Conservation (phyloP, 2,797 vertebrate species). For the Spea hammondii region DNA sequence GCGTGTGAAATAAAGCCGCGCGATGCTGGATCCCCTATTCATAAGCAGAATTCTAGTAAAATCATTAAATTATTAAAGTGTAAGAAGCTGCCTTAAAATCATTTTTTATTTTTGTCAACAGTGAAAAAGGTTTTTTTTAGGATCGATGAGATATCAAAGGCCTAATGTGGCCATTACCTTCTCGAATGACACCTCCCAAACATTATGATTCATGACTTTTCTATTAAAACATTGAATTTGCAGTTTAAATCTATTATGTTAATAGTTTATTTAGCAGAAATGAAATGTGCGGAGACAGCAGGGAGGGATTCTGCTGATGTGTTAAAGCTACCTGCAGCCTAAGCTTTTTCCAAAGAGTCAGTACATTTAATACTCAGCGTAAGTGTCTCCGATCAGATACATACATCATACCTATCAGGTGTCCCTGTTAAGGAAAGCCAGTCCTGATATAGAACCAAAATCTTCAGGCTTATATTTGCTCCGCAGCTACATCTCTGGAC, state of each 20-base stretch:
- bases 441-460: too few species aligned
- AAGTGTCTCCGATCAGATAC: not conserved
- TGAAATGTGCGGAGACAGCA: conserved; percentile 37
- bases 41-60: too few species aligned
- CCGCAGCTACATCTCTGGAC: too few species aligned
- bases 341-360: conserved; percentile 19
- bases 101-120: too few species aligned
- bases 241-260: conserved; percentile 35
- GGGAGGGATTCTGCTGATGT: conserved; percentile 19
- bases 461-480: too few species aligned
- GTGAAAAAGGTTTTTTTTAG: too few species aligned
- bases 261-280: conserved; percentile 35
- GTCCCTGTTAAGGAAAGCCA: too few species aligned
- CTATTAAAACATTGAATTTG: conserved; percentile 13
- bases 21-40: too few species aligned
- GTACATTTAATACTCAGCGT: not conserved
- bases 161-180: conserved; percentile 30
- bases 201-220: conserved; percentile 34
- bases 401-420: not conserved
- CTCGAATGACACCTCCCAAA: conserved; percentile 3
- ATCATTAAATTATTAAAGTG: too few species aligned
- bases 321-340: conserved; percentile 4
- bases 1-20: too few species aligned
- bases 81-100: too few species aligned
- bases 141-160: not conserved